Percentiles rank a stretch among this genome's conserved stretches.
These are phyloP conservation scores for Coelopa frigida DNA, from an alignment of 1,140 invertebrate species.

Conservation along the genomic window DNA sequence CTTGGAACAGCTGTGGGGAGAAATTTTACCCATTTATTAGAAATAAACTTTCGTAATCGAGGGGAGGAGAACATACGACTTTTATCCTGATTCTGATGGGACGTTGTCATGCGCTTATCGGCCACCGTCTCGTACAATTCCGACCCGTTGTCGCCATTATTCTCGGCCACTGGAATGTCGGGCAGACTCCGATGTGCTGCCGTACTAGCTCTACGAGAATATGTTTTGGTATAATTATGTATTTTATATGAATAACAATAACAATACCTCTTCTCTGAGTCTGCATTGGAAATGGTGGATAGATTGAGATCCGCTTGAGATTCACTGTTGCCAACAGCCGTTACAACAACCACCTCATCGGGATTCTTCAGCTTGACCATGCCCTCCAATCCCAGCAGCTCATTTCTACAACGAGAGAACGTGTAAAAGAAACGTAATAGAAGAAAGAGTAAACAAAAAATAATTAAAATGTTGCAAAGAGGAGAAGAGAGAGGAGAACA, in stretches of 20 bases:
- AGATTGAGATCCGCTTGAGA: constrained; percentile 36
- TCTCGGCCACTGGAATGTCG: constrained; percentile 54
- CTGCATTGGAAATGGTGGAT: constrained; percentile 37
- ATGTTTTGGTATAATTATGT: background rate
- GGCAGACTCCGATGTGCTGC: constrained; percentile 57
- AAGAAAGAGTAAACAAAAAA: background rate
- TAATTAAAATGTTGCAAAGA: constrained; percentile 12
- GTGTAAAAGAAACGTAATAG: constrained; percentile 9
- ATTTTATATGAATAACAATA: background rate
- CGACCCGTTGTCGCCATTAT: constrained; percentile 52
- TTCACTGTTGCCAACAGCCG: constrained; percentile 29
- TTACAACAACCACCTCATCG: constrained; percentile 48
- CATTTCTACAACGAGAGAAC: constrained; percentile 40
- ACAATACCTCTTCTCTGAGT: constrained; percentile 36
- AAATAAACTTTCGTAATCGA: background rate
- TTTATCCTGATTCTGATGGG: constrained; percentile 26
- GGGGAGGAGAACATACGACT: constrained; percentile 24
- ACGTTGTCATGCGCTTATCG: constrained; percentile 46
- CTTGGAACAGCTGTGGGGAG: constrained; percentile 26
- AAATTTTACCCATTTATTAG: background rate
- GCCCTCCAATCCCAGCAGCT: constrained; percentile 49
- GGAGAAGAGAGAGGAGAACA: no score
- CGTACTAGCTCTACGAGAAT: constrained; percentile 31
- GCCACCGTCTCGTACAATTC: constrained; percentile 63
- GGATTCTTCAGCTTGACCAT: constrained; percentile 52